These are phyloP conservation scores for Ectemnius cavifrons DNA, from an alignment of 2,888 invertebrate species.

Conservation along the genomic window DNA sequence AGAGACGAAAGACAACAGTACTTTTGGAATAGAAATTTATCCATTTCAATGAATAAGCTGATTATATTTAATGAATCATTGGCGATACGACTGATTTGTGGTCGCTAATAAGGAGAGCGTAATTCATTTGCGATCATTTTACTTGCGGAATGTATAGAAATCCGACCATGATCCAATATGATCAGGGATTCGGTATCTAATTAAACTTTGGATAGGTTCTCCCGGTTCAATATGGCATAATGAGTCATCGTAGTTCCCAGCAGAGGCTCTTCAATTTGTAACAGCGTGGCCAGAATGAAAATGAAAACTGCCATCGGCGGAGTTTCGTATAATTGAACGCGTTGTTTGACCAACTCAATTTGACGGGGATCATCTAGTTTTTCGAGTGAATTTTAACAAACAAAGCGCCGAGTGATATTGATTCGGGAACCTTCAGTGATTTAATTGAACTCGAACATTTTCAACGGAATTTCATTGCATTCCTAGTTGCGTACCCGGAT, in stretches of 20 bases:
- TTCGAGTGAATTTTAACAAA: too few species aligned
- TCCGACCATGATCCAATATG: slow-evolving; percentile 18
- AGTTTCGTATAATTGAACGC: slow-evolving; percentile 32
- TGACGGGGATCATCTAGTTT: too few species aligned
- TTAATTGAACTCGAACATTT: too few species aligned
- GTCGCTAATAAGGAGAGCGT: slow-evolving; percentile 25
- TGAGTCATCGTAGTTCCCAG: slow-evolving; percentile 1
- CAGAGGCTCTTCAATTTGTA: slow-evolving; percentile 41
- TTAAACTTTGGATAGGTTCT: slow-evolving; percentile 50
- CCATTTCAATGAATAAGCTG: not conserved
- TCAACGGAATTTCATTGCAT: too few species aligned
- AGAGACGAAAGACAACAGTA: too few species aligned
- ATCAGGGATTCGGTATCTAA: slow-evolving; percentile 42
- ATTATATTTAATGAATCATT: not conserved
- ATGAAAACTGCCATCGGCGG: not conserved
- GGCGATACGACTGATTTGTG: slow-evolving; percentile 16
- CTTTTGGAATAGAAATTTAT: too few species aligned
- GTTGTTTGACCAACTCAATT: too few species aligned
- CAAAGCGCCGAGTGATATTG: too few species aligned
- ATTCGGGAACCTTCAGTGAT: too few species aligned
- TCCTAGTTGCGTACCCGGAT: too few species aligned
- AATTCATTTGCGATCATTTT: slow-evolving; percentile 39
- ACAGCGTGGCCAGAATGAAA: slow-evolving; percentile 3
- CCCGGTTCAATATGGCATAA: slow-evolving; percentile 17
- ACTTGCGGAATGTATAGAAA: slow-evolving; percentile 18